These are phyloP conservation scores for Hemaris fuciformis DNA, from an alignment of 2,888 invertebrate genomes.

Conservation along the genomic window DNA sequence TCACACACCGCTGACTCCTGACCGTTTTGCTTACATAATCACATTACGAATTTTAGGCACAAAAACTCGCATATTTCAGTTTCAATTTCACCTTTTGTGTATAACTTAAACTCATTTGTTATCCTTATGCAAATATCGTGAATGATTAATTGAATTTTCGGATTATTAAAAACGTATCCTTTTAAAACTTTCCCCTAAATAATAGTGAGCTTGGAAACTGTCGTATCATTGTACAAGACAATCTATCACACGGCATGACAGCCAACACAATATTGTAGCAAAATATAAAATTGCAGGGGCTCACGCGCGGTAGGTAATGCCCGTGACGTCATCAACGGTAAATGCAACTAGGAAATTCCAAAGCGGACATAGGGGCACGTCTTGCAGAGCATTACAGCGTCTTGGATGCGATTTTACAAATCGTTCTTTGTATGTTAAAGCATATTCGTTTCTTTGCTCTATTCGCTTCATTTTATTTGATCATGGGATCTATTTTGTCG, in stretches of 20 bases:
- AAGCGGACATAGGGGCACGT: constrained; percentile 39
- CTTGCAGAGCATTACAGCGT: constrained; percentile 31
- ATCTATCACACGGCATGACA: constrained; percentile 38
- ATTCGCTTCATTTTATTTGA: background rate
- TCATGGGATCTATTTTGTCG: no score
- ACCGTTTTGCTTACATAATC: no score
- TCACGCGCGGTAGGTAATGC: constrained; percentile 31
- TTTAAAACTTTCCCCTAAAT: constrained; percentile 18
- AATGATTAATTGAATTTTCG: constrained; percentile 14
- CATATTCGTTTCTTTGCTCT: background rate
- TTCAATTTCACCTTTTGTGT: background rate
- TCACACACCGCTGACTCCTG: constrained; percentile 1
- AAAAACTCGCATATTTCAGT: background rate
- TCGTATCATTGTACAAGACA: constrained; percentile 29
- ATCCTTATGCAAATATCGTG: background rate
- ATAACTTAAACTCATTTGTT: background rate
- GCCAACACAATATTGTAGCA: constrained; percentile 37
- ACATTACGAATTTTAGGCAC: no score
- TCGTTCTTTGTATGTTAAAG: background rate
- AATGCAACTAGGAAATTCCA: constrained; percentile 55
- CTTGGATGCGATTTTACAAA: constrained; percentile 26
- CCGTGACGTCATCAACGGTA: constrained; percentile 52
- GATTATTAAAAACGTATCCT: constrained; percentile 8
- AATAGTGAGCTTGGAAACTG: constrained; percentile 25
- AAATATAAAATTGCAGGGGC: constrained; percentile 44